Evolutionary conservation across 2,113 vertebrate species (phyloP), one percentile per base, ranked within the genome.

Genomic region (Balaenoptera acutorostrata): DNA sequence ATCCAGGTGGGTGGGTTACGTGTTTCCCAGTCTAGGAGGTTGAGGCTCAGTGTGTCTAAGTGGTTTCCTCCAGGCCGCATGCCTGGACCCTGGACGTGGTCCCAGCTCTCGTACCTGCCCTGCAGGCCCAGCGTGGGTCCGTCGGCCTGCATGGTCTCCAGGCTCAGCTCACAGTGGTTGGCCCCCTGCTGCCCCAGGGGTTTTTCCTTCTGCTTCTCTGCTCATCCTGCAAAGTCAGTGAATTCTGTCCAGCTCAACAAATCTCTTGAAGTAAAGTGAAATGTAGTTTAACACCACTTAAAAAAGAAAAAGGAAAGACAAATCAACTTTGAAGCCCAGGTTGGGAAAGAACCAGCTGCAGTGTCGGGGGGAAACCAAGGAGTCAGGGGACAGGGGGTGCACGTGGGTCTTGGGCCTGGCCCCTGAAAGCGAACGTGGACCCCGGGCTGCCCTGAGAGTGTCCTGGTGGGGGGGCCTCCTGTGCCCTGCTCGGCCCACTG

Each of bases 41-140:
- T 1, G 39, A 18, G 39, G 59, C 17, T 36, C 36, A 9, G 41
- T 25, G 23, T 8, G 13, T 41, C 11, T 3, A 4, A 0, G 15
- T 15, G 10, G 25, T 59, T 7, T 41, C 14, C 49, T 31, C 20
- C 2, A 23, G 57, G 75, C 36, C 80, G 12, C 39, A 5, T 5
- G 36, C 21, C 94, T 8, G 1, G 52, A 18, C 27, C 64, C 0
- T 1, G 7, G 69, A 18, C 33, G 8, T 25, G 41, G 5, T 13
- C 84, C 84, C 44, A 15, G 41, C 27, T 3, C 31, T 46, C 1
- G 0, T 29, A 41, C n/a, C 55, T 17, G 1, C 27, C 41, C 46
- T 17, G 3, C 31, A 17, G 78, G 23, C 52, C 27, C n/a, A 12
- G 41, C 0, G 0, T 36, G 41, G 2, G 6, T 59, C 57, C 0